Evolutionary conservation across 2,888 invertebrate species (phyloP).

Genomic region (Cylindroiulus punctatus): DNA sequence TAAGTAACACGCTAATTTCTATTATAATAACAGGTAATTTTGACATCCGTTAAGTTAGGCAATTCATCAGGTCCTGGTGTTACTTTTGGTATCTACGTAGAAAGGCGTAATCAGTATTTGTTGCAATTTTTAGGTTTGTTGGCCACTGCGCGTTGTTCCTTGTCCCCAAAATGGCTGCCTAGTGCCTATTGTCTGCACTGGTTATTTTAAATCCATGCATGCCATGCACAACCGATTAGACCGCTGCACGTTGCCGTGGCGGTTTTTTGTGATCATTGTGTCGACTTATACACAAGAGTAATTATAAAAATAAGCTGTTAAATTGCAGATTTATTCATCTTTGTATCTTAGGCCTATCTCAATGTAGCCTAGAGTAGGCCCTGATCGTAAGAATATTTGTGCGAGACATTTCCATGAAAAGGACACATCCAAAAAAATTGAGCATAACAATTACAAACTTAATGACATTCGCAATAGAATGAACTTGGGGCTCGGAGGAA

Average conservation of each 20-base stretch:
- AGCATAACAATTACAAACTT: too few relatives aligned
- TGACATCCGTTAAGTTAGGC: not conserved
- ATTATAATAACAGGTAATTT: not conserved
- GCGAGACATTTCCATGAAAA: too few relatives aligned
- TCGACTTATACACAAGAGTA: not conserved
- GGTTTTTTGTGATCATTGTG: not conserved
- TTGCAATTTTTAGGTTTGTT: not conserved
- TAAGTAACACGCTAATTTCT: constrained; percentile 5
- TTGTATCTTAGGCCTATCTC: too few relatives aligned
- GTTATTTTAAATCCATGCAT: not conserved
- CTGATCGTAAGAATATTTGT: too few relatives aligned
- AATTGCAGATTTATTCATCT: too few relatives aligned
- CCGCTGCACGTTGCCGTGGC: too few relatives aligned
- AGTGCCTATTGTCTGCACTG: not conserved
- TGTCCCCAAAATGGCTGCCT: not conserved
- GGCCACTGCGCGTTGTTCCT: not conserved
- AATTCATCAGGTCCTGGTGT: not conserved
- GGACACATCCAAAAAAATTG: too few relatives aligned
- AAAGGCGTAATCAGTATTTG: not conserved
- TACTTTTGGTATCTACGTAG: not conserved
- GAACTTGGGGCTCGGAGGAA: too few relatives aligned
- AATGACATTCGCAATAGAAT: too few relatives aligned
- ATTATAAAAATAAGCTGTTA: not conserved
- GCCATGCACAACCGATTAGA: not conserved
- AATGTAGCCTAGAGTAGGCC: too few relatives aligned